Evolutionary conservation across 1,140 invertebrate species (phyloP), one percentile per base, ranked within the genome.

Genomic region (Drosophila pseudoobscura): DNA sequence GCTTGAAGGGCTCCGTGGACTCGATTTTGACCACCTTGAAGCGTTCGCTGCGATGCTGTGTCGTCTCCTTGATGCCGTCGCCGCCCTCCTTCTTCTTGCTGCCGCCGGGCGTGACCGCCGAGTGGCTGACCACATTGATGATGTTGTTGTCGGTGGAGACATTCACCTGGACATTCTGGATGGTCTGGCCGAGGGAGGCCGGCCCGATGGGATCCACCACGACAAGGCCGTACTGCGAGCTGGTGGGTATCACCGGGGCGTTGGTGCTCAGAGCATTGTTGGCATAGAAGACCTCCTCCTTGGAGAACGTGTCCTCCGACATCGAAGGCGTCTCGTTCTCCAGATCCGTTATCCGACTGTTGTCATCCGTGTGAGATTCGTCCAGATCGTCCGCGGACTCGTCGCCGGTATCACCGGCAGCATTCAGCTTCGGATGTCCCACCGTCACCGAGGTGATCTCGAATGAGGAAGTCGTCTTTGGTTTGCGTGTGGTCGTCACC

Each of bases 1-100:
- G 94, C 76, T 96, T 96, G 87, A 98, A 98, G 4, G 98, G 98
- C 92, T 99, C 97, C 22, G 97, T 96, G 90, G 96, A 98, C 92
- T 98, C 97, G 66, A 99, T 97, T 94, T 98, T 99, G 22, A 99
- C 97, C 75, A 99, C 97, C 93, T 98, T 98, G 92, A 99, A 99
- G 68, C 97, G 93, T 91, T 97, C 96, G 92, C 96, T 96, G 79
- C 95, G 94, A 80, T 95, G 94, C 80, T 96, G 95, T 60, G 95
- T 94, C 76, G 95, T 94, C 89, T 95, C 94, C 89, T 95, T 93
- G 80, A 95, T 94, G 3, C 92, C 92, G 80, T 95, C 94, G 11
- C 35, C 35, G 2, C 92, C 92, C 58, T 85, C 71, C 68, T 94
- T 94, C 57, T 93, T 93, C 91, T 95, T 95, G 54, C 93, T 93